phyloP scores from a whole-genome alignment of 2,113 vertebrate species.

The Ptilonorhynchus violaceus region DNA sequence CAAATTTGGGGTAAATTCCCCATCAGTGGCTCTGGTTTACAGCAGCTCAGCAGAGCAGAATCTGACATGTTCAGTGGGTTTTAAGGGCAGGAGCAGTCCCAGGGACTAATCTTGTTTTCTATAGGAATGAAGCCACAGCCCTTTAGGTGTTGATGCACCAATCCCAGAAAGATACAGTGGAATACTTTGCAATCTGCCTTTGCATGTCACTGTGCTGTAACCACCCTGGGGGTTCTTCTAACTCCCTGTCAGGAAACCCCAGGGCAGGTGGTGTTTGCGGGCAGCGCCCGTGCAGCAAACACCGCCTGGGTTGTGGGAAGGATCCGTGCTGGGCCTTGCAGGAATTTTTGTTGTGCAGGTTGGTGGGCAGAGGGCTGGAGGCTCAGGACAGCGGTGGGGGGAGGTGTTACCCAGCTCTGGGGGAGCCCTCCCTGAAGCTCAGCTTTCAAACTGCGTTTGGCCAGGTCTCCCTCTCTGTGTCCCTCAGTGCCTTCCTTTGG shows the following conservation, averaged over 20 bases:
- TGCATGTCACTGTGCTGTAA: background rate
- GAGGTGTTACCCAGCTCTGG: background rate
- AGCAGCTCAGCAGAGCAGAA: background rate
- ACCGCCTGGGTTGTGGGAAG: background rate
- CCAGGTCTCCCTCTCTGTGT: background rate
- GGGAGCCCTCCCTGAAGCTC: background rate
- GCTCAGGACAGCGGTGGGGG: background rate
- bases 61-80: background rate
- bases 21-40: background rate
- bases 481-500: background rate
- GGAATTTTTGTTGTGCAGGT: background rate
- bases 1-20: background rate
- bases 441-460: background rate
- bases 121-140: background rate
- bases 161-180: background rate
- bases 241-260: background rate
- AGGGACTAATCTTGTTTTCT: background rate
- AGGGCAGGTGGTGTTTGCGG: background rate
- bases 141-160: background rate
- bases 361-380: background rate
- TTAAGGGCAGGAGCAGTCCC: background rate
- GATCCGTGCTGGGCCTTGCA: background rate
- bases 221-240: accelerated
- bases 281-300: background rate
- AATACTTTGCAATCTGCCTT: background rate